phyloP scores from a whole-genome alignment of 1,140 invertebrate species.

The Brachionus sp. region DNA sequence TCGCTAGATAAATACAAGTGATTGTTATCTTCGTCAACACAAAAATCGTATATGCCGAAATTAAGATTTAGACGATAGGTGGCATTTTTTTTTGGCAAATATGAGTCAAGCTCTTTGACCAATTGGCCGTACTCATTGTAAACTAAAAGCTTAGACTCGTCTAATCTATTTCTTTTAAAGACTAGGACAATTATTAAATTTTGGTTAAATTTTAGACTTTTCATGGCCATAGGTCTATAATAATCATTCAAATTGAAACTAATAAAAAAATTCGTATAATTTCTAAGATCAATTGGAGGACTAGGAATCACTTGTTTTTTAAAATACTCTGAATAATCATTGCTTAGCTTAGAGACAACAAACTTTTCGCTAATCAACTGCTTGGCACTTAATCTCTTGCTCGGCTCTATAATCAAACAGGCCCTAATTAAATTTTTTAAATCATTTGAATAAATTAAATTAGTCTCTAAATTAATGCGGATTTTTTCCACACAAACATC shows the following conservation, averaged over 20 bases:
- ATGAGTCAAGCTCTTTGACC: conserved; percentile 35
- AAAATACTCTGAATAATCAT: conserved; percentile 31
- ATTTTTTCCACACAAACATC: neutral
- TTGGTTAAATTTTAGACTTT: conserved; percentile 38
- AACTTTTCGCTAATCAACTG: neutral
- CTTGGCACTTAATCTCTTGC: neutral
- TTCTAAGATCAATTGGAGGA: neutral
- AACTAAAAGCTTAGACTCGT: conserved; percentile 24
- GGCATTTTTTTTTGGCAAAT: neutral
- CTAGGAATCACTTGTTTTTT: conserved; percentile 29
- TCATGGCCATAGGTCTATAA: conserved; percentile 20
- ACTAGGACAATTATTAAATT: conserved; percentile 37
- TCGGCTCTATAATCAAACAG: neutral
- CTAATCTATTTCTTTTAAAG: neutral
- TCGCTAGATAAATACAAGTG: conserved; percentile 10
- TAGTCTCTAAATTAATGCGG: neutral
- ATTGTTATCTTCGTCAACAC: conserved; percentile 25
- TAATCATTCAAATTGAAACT: neutral
- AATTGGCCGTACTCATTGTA: conserved; percentile 30
- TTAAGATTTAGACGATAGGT: neutral
- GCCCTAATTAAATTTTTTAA: conserved; percentile 22
- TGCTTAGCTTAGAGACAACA: neutral
- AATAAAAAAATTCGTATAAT: neutral
- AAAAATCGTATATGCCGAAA: conserved; percentile 22
- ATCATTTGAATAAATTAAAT: conserved; percentile 15